phyloP scores from a whole-genome alignment of 2,888 invertebrate genomes.

The Yponomeuta evonymella region DNA sequence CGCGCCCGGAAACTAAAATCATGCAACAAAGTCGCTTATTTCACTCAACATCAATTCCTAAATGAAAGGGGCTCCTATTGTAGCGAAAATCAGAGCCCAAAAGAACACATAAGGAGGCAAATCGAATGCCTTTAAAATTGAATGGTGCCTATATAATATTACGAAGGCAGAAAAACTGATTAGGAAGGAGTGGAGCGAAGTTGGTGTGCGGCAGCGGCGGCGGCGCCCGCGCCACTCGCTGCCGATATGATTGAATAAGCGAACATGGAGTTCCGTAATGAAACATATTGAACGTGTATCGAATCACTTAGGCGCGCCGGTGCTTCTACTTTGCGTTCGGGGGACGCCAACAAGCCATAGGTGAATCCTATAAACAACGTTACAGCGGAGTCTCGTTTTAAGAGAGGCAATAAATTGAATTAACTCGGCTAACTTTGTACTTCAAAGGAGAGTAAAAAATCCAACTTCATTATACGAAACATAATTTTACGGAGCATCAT shows the following conservation, averaged over 20 bases:
- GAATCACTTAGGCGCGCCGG: conserved; percentile 67
- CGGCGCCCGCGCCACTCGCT: conserved; percentile 46
- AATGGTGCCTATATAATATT: conserved; percentile 44
- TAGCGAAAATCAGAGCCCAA: background rate
- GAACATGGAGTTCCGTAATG: conserved; percentile 65
- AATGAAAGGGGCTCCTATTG: background rate
- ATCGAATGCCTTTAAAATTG: conserved; percentile 35
- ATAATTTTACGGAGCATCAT: conserved; percentile 62
- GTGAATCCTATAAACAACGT: conserved; percentile 69
- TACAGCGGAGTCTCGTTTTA: conserved; percentile 65
- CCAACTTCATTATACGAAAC: conserved; percentile 60
- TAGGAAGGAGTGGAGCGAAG: conserved; percentile 56
- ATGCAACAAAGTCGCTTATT: conserved; percentile 31
- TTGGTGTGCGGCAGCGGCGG: conserved; percentile 40
- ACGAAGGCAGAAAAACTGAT: conserved; percentile 63
- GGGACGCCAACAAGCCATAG: conserved; percentile 68
- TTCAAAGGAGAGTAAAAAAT: conserved; percentile 61
- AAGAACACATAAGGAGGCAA: background rate
- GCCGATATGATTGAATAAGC: conserved; percentile 72
- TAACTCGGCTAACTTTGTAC: conserved; percentile 63
- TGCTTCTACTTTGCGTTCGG: conserved; percentile 17
- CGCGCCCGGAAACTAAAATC: conserved; percentile 43
- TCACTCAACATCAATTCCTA: background rate
- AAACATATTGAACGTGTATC: conserved; percentile 76
- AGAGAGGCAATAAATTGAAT: conserved; percentile 72